These are phyloP conservation scores for Ailurus styani DNA, from an alignment of 2,113 vertebrate genomes.

Conservation along the genomic window DNA sequence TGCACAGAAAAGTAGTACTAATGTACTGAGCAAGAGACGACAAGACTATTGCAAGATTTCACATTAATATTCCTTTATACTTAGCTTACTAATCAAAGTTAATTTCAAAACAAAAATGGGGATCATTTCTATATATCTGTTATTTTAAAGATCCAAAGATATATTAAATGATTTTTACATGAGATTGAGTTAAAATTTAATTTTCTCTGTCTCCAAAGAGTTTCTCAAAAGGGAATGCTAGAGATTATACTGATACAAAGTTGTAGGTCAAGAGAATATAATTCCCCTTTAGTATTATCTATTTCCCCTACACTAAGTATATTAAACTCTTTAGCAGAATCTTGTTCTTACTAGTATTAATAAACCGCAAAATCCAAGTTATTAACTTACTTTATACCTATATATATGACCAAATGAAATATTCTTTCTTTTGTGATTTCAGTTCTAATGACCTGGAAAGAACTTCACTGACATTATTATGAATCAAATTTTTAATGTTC, in stretches of 20 bases:
- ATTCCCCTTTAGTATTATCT: background rate
- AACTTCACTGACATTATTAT: background rate
- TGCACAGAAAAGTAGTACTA: background rate
- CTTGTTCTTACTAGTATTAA: background rate
- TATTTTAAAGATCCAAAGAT: background rate
- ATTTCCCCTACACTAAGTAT: background rate
- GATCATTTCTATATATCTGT: background rate
- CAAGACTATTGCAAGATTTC: slow-evolving; percentile 4
- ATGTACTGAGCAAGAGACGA: background rate
- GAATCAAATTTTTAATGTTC: background rate
- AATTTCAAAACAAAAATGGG: background rate
- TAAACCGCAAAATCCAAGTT: background rate
- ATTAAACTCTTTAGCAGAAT: background rate
- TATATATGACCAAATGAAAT: background rate
- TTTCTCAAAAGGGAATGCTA: background rate
- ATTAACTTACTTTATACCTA: background rate
- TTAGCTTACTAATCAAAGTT: background rate
- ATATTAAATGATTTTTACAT: background rate
- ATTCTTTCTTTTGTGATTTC: background rate
- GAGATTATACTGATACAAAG: background rate
- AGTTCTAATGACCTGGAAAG: background rate
- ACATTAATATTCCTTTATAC: background rate
- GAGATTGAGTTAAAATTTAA: background rate
- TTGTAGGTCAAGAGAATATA: background rate
- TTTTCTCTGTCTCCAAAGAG: background rate